Conservation (phyloP, 2,113 vertebrate genomes). For the Illadopsis cleaveri region DNA sequence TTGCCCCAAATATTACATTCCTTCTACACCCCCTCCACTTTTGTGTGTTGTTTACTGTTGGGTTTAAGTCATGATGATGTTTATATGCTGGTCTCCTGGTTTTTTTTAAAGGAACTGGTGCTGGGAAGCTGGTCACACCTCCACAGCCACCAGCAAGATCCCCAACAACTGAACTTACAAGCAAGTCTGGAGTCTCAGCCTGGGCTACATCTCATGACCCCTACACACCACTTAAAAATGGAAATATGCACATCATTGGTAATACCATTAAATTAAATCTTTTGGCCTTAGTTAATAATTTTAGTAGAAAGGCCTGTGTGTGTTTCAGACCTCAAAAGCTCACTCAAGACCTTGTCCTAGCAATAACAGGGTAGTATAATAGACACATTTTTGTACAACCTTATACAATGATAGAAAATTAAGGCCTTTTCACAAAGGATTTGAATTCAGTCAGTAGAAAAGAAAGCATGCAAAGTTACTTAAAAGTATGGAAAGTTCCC, state of each 20-base stretch:
- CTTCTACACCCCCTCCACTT: not conserved
- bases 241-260: constrained; percentile 83
- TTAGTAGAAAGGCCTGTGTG: not conserved
- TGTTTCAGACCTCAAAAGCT: not conserved
- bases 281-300: not conserved
- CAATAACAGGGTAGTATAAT: not conserved
- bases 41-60: not conserved
- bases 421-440: not conserved
- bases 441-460: not conserved
- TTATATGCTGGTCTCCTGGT: not conserved
- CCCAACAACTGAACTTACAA: constrained; percentile 88
- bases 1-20: not conserved
- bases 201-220: constrained; percentile 65
- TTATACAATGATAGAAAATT: not conserved
- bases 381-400: not conserved
- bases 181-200: constrained; percentile 75
- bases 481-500: not conserved
- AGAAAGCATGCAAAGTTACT: not conserved
- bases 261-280: not conserved
- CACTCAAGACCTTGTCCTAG: not conserved
- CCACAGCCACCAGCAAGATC: constrained; percentile 91
- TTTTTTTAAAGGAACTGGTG: constrained; percentile 59
- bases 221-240: constrained; percentile 78
- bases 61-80: not conserved
- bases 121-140: constrained; percentile 83